Evolutionary conservation across 2,888 invertebrate genomes (phyloP), one percentile per base, ranked within the genome.

Genomic region (Xylophagus ater): DNA sequence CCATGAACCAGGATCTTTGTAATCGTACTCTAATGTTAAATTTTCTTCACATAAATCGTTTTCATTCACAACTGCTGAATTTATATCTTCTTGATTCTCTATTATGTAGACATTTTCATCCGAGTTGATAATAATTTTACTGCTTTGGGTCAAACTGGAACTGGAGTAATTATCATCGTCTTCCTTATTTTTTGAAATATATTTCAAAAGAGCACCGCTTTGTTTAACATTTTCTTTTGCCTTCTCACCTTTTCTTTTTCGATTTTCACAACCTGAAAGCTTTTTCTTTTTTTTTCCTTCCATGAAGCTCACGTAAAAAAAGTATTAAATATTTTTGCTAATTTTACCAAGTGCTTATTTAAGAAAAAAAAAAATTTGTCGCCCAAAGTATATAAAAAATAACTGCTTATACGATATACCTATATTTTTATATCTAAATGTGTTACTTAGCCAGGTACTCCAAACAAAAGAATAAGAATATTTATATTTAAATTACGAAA

Each of bases 181-280:
- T 31, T 31, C 10, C 19, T 17, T 17, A 31, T 31, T 18, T 31
- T 31, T 17, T 31, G 31, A 31, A 31, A 31, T 31, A 19, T 31
- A 31, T 31, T 31, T 31, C 8, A 31, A 31, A 31, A 31, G 31
- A 15, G 19, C 31, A 4, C 19, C 31, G 31, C 31, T 31, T 31
- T 31, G 31, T 31, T 31, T 31, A n/a, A 20, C 31, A 31, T 31
- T 31, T 31, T 31, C 31, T 18, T 15, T 31, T 31, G n/a, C 19
- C 18, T 31, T 18, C 3, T 31, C 31, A 18, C 4, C 19, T 19
- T 20, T 31, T n/a, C 31, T 19, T 31, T 31, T 31, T 31, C 31
- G 31, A 19, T 31, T 17, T 31, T 31, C 31, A 31, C 19, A 31
- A 31, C 31, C 31, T 31, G 19, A 31, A 19, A 31, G 3, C 31